These are phyloP conservation scores for Cerceris ruficornis DNA, from an alignment of 2,888 invertebrate genomes.

Conservation along the genomic window DNA sequence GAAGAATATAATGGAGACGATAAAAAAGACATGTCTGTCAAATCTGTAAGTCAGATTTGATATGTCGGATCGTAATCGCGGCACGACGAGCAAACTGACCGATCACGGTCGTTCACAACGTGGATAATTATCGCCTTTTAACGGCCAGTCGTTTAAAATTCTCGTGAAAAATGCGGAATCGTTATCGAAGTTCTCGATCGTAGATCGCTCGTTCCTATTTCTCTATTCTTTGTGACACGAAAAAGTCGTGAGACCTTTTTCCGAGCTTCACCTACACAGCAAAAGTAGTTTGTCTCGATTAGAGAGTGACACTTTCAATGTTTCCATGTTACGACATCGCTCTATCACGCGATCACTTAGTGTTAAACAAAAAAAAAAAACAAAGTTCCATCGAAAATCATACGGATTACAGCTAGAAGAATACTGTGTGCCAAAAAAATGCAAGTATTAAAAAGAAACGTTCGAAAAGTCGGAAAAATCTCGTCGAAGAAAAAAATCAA, in stretches of 20 bases:
- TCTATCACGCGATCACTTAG: no score
- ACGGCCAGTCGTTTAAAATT: conserved; percentile 12
- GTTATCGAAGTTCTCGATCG: conserved; percentile 17
- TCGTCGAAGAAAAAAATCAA: no score
- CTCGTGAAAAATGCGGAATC: conserved; percentile 17
- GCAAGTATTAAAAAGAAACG: no score
- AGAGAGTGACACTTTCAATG: not conserved
- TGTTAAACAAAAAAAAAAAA: no score
- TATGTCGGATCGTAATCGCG: conserved; percentile 40
- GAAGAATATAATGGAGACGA: not conserved
- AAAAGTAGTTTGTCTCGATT: conserved; percentile 14
- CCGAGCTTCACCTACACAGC: conserved; percentile 19
- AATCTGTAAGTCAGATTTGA: conserved; percentile 35
- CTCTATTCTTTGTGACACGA: conserved; percentile 13
- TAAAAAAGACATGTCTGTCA: conserved; percentile 9
- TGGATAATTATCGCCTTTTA: not conserved
- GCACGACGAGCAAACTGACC: conserved; percentile 4
- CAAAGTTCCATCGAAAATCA: no score
- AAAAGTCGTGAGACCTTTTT: conserved; percentile 6
- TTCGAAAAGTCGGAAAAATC: no score
- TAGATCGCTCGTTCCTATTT: conserved; percentile 14
- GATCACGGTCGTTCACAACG: no score
- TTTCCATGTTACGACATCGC: no score
- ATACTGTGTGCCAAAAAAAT: no score
- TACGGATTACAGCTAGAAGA: no score